These are phyloP conservation scores for Lasiurus cinereus DNA, from an alignment of 2,113 vertebrate species.

Conservation along the genomic window DNA sequence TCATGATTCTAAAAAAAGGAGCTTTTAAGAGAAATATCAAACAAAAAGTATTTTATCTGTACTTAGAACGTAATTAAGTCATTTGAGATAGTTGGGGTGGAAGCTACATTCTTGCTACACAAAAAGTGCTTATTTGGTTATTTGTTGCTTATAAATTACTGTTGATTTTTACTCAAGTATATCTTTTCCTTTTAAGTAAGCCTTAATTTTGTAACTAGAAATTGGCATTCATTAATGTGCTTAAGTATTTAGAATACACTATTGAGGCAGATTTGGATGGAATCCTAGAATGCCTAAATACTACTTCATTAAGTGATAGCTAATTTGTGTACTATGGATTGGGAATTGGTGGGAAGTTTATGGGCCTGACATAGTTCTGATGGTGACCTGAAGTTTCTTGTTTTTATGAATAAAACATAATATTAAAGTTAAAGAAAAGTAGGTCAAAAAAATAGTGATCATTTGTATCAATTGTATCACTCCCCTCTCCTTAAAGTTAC, in stretches of 20 bases:
- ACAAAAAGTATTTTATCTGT: conserved; percentile 84
- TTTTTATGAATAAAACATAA: conserved; percentile 43
- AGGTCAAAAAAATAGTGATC: neutral
- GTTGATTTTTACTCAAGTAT: conserved; percentile 25
- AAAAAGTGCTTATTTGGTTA: conserved; percentile 74
- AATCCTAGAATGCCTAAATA: neutral
- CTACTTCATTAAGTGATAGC: conserved; percentile 55
- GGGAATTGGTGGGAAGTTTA: neutral
- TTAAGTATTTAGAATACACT: conserved; percentile 11
- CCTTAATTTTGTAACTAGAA: conserved; percentile 20
- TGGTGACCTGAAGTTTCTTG: neutral
- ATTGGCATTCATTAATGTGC: conserved; percentile 14
- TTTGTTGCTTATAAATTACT: conserved; percentile 73
- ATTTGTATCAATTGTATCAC: conserved; percentile 55
- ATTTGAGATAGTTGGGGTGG: conserved; percentile 83
- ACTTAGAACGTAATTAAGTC: conserved; percentile 83
- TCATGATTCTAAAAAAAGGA: conserved; percentile 83
- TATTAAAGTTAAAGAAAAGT: conserved; percentile 29
- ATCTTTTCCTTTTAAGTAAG: neutral
- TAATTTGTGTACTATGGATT: conserved; percentile 35
- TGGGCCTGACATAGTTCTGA: neutral
- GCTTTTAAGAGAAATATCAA: conserved; percentile 73
- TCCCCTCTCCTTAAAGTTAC: neutral
- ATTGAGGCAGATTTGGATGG: neutral
- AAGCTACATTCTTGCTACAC: conserved; percentile 69